Conservation (phyloP, 1,140 invertebrate genomes). For the Drosophila nannoptera region DNA sequence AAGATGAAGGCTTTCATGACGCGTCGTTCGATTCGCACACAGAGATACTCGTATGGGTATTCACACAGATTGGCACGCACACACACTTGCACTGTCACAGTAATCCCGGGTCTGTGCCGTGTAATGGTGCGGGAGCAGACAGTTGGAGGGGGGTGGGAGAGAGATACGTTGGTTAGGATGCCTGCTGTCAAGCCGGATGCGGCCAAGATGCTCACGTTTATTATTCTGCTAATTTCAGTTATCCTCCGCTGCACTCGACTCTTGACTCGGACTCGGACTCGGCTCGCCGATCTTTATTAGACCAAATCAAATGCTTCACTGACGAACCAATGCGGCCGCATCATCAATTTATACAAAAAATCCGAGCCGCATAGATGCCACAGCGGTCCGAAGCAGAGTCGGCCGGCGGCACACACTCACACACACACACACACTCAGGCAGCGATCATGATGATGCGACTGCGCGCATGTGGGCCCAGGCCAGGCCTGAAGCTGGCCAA, state of each 20-base stretch:
- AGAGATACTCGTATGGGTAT: slow-evolving; percentile 16
- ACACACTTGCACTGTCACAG: slow-evolving; percentile 67
- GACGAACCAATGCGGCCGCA: slow-evolving; percentile 74
- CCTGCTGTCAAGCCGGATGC: slow-evolving; percentile 6
- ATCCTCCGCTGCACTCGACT: slow-evolving; percentile 47
- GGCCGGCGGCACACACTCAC: slow-evolving; percentile 31
- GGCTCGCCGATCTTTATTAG: slow-evolving; percentile 75
- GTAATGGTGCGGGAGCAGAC: slow-evolving; percentile 31
- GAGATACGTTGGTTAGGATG: slow-evolving; percentile 40
- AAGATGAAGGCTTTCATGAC: slow-evolving; percentile 80
- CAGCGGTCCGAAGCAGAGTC: slow-evolving; percentile 28
- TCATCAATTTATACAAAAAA: slow-evolving; percentile 79
- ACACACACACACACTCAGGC: slow-evolving; percentile 26
- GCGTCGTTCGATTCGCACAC: slow-evolving; percentile 32
- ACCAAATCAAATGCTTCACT: slow-evolving; percentile 79
- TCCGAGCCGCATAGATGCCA: slow-evolving; percentile 63
- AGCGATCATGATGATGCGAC: slow-evolving; percentile 58
- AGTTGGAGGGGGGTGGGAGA: slow-evolving; percentile 7
- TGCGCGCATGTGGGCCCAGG: slow-evolving; percentile 62
- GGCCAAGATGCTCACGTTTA: slow-evolving; percentile 55
- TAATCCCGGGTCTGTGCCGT: slow-evolving; percentile 76
- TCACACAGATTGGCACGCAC: slow-evolving; percentile 55
- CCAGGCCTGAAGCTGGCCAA: slow-evolving; percentile 59
- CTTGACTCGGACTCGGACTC: slow-evolving; percentile 44
- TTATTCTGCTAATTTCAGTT: slow-evolving; percentile 14